A percentile compares a stretch with the other conserved stretches of the same genome.
Evolutionary conservation across 2,797 vertebrate species (phyloP).

Genomic region (Chelmon rostratus): DNA sequence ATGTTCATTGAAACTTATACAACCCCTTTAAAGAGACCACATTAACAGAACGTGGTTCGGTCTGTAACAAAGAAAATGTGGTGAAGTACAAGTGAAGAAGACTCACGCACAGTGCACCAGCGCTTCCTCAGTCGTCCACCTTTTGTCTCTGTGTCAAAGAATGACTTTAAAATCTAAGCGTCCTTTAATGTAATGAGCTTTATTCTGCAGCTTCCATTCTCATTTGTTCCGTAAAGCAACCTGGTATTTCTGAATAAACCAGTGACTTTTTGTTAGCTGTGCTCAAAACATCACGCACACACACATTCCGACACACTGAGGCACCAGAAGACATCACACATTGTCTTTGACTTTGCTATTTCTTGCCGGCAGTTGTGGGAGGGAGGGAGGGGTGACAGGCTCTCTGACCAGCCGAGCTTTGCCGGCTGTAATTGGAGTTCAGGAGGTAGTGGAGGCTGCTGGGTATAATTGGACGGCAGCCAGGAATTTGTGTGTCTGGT

Average conservation of each 20-base stretch:
- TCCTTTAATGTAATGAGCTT: not conserved
- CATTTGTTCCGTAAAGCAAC: not conserved
- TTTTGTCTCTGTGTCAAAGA: not conserved
- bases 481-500: constrained; percentile 75
- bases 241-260: constrained; percentile 17
- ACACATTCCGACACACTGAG: constrained; percentile 12
- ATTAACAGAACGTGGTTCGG: not conserved
- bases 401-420: constrained; percentile 74
- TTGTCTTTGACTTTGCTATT: constrained; percentile 76
- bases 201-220: not conserved
- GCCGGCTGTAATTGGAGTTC: constrained; percentile 82
- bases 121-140: too few species aligned
- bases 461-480: constrained; percentile 82
- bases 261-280: constrained; percentile 10
- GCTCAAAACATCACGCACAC: constrained; percentile 24
- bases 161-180: not conserved
- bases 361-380: constrained; percentile 54
- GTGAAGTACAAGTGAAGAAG: not conserved
- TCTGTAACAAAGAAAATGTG: not conserved
- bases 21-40: too few species aligned
- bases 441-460: constrained; percentile 71
- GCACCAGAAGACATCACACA: constrained; percentile 67
- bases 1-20: not conserved
- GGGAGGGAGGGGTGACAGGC: constrained; percentile 73
- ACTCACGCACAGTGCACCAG: not conserved